Evolutionary conservation across 2,113 vertebrate genomes (phyloP).

Genomic region (Rallus limicola): DNA sequence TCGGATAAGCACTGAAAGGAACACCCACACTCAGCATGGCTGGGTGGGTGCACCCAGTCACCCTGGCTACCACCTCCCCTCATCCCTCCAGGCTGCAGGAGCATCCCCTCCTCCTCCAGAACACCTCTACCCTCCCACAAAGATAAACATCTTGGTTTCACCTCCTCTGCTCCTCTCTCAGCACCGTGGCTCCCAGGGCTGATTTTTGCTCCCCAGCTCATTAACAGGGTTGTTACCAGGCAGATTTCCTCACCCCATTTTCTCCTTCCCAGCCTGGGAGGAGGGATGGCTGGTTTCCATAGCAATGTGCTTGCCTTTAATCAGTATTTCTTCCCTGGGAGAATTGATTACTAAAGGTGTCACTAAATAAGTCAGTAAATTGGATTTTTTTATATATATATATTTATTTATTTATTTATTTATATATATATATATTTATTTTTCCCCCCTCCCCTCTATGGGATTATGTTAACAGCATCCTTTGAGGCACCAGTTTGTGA

Average conservation of each 20-base stretch:
- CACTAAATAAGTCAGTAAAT: slow-evolving; percentile 54
- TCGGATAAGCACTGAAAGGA: background rate
- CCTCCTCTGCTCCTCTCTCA: slow-evolving; percentile 26
- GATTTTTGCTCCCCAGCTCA: slow-evolving; percentile 39
- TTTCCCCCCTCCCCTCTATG: background rate
- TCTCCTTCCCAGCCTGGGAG: slow-evolving; percentile 42
- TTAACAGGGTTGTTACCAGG: slow-evolving; percentile 59
- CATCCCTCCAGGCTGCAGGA: background rate
- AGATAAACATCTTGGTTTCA: background rate
- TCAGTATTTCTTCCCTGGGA: slow-evolving; percentile 62
- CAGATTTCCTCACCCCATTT: slow-evolving; percentile 67
- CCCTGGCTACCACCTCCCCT: background rate
- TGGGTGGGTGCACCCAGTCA: background rate
- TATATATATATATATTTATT: background rate
- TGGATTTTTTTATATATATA: background rate
- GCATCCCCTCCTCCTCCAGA: background rate
- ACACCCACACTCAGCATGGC: background rate
- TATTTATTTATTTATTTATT: background rate
- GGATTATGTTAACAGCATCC: background rate
- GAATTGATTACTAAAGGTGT: slow-evolving; percentile 41
- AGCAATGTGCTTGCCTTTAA: slow-evolving; percentile 63
- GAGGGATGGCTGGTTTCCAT: slow-evolving; percentile 71
- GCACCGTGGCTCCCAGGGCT: background rate
- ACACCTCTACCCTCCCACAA: background rate
- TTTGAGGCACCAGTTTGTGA: background rate